Evolutionary conservation across 2,113 vertebrate species (phyloP).

Genomic region (Jacana jacana): DNA sequence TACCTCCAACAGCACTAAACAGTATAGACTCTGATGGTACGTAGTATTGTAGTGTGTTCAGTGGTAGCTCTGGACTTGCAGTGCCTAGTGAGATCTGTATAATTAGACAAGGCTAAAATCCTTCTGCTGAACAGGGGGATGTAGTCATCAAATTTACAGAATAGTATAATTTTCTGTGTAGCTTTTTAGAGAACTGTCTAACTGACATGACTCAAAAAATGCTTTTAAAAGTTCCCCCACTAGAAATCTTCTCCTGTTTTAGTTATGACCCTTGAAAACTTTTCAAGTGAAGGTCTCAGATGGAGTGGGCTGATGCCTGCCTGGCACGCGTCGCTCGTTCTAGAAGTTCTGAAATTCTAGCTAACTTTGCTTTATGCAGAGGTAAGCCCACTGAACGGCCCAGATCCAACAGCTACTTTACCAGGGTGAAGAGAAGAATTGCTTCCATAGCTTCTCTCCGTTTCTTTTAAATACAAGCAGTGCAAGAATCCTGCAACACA

Average conservation of each 20-base stretch:
- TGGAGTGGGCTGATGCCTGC: neutral
- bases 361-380: neutral
- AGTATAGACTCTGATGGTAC: conserved; percentile 98
- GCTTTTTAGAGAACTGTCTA: neutral
- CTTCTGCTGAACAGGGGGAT: neutral
- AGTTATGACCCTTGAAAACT: neutral
- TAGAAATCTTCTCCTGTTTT: neutral
- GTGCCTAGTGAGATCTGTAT: neutral
- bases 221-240: neutral
- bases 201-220: neutral
- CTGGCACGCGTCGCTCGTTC: neutral
- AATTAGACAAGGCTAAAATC: neutral
- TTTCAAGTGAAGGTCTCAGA: neutral
- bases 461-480: neutral
- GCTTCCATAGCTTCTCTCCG: neutral
- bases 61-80: neutral
- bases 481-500: neutral
- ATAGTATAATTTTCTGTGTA: neutral
- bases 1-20: conserved; percentile 96
- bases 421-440: neutral
- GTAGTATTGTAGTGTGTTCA: conserved; percentile 51
- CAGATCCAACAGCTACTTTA: neutral
- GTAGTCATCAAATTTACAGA: neutral
- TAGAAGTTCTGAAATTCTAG: neutral
- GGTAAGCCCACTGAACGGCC: neutral